phyloP scores from a whole-genome alignment of 2,888 invertebrate species.

The Orthosia gracilis region DNA sequence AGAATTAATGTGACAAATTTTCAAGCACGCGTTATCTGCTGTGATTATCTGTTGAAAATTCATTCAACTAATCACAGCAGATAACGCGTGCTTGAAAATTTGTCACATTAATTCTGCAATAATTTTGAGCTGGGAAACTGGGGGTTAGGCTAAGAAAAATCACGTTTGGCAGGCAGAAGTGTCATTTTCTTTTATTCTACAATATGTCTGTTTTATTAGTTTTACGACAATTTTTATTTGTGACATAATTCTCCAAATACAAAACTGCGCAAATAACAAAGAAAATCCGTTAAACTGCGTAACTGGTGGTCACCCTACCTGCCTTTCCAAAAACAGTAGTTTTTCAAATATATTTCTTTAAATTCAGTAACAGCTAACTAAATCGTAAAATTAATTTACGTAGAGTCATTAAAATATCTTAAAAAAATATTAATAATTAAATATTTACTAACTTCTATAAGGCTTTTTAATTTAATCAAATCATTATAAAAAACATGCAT shows the following conservation, averaged over 20 bases:
- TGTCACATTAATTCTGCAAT: no score
- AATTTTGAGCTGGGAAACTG: no score
- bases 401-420: neutral
- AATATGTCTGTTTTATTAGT: no score
- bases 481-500: constrained; percentile 11
- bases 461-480: neutral
- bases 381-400: neutral
- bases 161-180: neutral
- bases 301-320: neutral
- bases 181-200: neutral
- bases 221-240: no score
- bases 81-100: no score
- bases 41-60: no score
- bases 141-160: constrained; percentile 1
- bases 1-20: no score
- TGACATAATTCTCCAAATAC: no score
- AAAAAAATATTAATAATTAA: neutral
- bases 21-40: no score
- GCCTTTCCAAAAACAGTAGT: neutral
- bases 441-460: neutral
- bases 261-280: neutral
- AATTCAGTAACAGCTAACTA: neutral
- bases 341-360: neutral
- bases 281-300: neutral
- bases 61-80: no score